phyloP scores from a whole-genome alignment of 2,888 invertebrate genomes.

The Bugulina stolonifera region DNA sequence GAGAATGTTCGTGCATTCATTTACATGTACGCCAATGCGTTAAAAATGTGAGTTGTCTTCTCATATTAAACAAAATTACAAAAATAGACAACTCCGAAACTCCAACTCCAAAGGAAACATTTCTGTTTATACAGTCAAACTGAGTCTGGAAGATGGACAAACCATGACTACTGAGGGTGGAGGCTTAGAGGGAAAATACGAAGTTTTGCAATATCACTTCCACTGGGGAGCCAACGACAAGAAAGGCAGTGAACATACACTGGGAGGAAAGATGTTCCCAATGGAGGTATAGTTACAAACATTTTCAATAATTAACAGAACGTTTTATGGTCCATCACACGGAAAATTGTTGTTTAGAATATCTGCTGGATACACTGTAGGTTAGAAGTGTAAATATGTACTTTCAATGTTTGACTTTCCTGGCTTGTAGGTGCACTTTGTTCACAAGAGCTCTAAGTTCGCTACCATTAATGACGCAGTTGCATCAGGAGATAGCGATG shows the following conservation, averaged over 20 bases:
- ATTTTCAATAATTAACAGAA: neutral
- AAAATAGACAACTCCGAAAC: too few relatives aligned
- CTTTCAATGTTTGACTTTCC: too few relatives aligned
- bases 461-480: neutral
- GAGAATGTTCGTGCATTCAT: too few relatives aligned
- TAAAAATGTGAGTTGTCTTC: too few relatives aligned
- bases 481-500: neutral
- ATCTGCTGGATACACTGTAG: too few relatives aligned
- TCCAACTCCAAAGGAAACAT: too few relatives aligned
- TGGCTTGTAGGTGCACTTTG: conserved; percentile 7
- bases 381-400: too few relatives aligned
- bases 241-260: conserved; percentile 5
- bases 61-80: too few relatives aligned
- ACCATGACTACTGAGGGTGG: conserved; percentile 3
- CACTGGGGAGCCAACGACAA: conserved; percentile 20
- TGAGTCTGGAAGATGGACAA: neutral
- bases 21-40: too few relatives aligned
- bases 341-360: too few relatives aligned
- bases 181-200: neutral
- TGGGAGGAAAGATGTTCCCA: conserved; percentile 2
- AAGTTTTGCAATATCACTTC: neutral
- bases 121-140: neutral
- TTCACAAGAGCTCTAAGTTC: neutral
- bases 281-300: conserved; percentile 27
- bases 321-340: too few relatives aligned